Conservation (phyloP, 1,140 invertebrate species). For the Rhysida immarginata region DNA sequence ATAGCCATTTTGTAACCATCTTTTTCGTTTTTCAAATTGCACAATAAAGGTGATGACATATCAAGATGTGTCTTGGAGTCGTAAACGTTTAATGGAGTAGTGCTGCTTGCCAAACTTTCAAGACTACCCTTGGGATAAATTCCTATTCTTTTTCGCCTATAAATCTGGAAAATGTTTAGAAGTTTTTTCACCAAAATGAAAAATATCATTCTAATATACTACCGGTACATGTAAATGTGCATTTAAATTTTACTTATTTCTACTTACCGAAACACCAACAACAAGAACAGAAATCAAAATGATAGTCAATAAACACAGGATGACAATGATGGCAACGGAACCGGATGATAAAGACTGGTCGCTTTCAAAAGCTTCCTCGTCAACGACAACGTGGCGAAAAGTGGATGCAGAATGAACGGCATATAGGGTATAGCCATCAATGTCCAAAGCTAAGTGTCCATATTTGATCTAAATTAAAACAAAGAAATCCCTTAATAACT, state of each 20-base stretch:
- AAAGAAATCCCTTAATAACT: too few relatives aligned
- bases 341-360: background rate
- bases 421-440: too few relatives aligned
- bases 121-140: constrained; percentile 2
- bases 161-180: background rate
- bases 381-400: too few relatives aligned
- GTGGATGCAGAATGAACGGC: too few relatives aligned
- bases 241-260: background rate
- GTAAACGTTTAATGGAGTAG: background rate
- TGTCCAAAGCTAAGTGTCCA: too few relatives aligned
- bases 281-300: background rate
- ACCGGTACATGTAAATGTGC: background rate
- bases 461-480: too few relatives aligned
- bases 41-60: background rate
- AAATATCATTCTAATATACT: background rate
- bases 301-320: background rate
- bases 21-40: background rate
- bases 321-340: background rate
- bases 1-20: background rate
- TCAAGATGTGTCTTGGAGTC: background rate
- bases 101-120: constrained; percentile 2
- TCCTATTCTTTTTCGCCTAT: background rate
- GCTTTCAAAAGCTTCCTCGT: too few relatives aligned
- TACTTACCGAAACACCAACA: background rate
- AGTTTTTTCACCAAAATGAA: background rate